These are phyloP conservation scores for Harpagifer antarcticus DNA, from an alignment of 2,797 vertebrate genomes.

Conservation along the genomic window DNA sequence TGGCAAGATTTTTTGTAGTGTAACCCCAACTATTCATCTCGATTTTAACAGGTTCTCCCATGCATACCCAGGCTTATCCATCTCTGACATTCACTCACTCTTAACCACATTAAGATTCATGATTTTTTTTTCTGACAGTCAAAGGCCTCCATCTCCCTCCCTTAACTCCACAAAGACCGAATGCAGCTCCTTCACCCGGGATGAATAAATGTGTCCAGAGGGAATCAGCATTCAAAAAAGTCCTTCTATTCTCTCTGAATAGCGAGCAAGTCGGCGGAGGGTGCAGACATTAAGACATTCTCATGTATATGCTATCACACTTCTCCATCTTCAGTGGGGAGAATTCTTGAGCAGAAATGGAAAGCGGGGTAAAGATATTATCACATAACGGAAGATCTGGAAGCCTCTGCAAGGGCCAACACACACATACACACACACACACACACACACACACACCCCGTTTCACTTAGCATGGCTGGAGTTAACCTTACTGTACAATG, in stretches of 20 bases:
- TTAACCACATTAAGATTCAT: constrained; percentile 6
- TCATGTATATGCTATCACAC: constrained; percentile 36
- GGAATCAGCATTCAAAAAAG: constrained; percentile 34
- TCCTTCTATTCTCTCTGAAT: constrained; percentile 15
- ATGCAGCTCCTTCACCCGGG: not conserved
- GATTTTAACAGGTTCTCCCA: too few species aligned
- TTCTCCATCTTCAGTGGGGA: constrained; percentile 24
- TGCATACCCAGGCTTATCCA: too few species aligned
- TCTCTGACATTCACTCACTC: constrained; percentile 6
- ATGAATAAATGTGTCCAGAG: constrained; percentile 31
- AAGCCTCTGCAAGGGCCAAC: not conserved
- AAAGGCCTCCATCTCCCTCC: not conserved
- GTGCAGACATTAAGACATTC: constrained; percentile 14
- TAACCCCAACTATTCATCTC: too few species aligned
- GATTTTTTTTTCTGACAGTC: not conserved
- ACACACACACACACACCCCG: not conserved
- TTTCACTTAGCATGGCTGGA: constrained; percentile 8
- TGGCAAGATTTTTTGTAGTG: too few species aligned
- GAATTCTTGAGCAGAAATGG: constrained; percentile 19
- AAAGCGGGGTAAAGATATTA: constrained; percentile 35
- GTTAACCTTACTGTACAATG: constrained; percentile 35
- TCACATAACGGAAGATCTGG: constrained; percentile 32
- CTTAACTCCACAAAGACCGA: constrained; percentile 10
- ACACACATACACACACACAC: not conserved
- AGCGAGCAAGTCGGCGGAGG: not conserved